Base-by-base conservation (phyloP, 2,113 vertebrate species). In the Drymodes brunneopygia region DNA sequence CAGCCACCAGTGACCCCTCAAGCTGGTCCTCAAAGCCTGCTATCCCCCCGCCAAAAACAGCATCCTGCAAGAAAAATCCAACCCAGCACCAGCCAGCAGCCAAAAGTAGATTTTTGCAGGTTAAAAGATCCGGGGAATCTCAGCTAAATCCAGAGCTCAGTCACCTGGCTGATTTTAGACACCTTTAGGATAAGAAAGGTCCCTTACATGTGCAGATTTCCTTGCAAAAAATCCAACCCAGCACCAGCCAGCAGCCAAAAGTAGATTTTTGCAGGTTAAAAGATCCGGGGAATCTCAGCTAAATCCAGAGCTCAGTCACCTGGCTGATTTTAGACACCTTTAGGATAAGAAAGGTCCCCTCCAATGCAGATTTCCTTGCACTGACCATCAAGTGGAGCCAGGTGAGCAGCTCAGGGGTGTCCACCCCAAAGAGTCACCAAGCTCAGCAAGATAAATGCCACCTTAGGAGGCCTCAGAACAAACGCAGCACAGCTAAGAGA, bases 381-480 rank as follows among this genome's bases (percentile, higher is more conserved):
- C 11, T 42, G 31, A 28, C 1, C 27, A 31, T 9, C 67, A 69
- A 65, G 57, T 24, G 47, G 38, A 38, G 71, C 84, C 38, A 73
- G 51, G 65, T 13, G 1, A 84, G 47, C 80, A 82, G 81, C 92
- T 82, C 70, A 13, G 35, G 92, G 90, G 31, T 13, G 53, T 38
- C 84, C 17, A 20, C 92, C 90, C 81, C 84, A n/a, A 74, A 92
- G 81, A 16, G 24, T 51, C 9, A 17, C 12, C 8, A 8, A 83
- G 50, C 80, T 73, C 79, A 74, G 77, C 60, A 35, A 67, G 75
- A 90, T 36, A 88, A 94, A 81, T 40, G 56, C 27, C 90, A 86
- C 91, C 75, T 90, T 16, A 31, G 53, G 56, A 91, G 93, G 73
- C 90, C 88, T 90, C 94, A 60, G 71, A 78, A 91, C 82, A 93